Conservation (phyloP, 2,113 vertebrate genomes). For the Camelus dromedarius region DNA sequence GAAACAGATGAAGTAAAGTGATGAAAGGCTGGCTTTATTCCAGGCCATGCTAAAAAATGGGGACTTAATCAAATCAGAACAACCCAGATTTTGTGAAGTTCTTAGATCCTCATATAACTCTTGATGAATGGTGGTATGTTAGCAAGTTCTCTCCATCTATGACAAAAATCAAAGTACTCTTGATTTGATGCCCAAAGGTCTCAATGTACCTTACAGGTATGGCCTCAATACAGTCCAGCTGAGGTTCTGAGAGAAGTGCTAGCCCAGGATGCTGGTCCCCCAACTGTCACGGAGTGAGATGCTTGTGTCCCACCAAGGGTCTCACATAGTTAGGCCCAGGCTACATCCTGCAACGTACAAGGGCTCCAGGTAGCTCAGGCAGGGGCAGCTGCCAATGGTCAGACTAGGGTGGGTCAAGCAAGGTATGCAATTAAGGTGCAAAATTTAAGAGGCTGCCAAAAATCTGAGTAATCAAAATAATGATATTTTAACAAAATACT, state of each 20-base stretch:
- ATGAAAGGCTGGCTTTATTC: background rate
- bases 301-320: background rate
- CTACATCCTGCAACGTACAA: background rate
- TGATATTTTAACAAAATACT: slow-evolving; percentile 36
- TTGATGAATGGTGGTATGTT: background rate
- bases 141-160: slow-evolving; percentile 3
- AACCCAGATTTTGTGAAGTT: background rate
- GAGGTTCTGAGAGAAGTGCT: background rate
- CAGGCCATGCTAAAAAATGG: background rate
- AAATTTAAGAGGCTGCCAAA: background rate
- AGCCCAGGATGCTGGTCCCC: background rate
- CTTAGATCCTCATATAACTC: background rate
- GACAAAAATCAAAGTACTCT: background rate
- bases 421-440: background rate
- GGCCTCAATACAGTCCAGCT: background rate
- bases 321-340: background rate
- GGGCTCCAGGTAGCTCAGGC: background rate
- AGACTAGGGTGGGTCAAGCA: background rate
- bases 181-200: background rate
- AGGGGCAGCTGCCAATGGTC: background rate
- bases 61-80: background rate
- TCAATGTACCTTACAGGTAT: background rate
- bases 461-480: background rate
- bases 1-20: slow-evolving; percentile 18
- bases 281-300: background rate